phyloP scores from a whole-genome alignment of 1,140 invertebrate genomes.

The Lordiphosa clarofinis region DNA sequence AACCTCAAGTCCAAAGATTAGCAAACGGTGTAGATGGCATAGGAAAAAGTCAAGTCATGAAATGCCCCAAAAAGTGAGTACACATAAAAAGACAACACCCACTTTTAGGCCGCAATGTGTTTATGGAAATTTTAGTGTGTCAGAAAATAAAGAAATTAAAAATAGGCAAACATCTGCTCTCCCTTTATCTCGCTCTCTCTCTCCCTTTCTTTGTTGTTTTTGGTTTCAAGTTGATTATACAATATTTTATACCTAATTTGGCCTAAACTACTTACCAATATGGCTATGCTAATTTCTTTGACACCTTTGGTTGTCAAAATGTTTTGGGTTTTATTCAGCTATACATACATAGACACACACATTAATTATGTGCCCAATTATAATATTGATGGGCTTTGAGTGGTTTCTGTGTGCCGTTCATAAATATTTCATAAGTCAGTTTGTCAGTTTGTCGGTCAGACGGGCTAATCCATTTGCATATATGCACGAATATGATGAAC shows the following conservation, averaged over 20 bases:
- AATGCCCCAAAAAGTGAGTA: too few species aligned
- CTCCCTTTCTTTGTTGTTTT: background rate
- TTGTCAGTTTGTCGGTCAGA: background rate
- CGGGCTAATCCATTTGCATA: conserved; percentile 16
- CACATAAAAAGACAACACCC: too few species aligned
- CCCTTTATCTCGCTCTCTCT: background rate
- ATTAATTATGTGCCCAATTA: conserved; percentile 58
- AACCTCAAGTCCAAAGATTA: too few species aligned
- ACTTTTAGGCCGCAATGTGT: conserved; percentile 6
- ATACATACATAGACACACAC: conserved; percentile 2
- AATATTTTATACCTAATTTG: background rate
- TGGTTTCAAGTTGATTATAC: conserved; percentile 3
- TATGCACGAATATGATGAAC: conserved; percentile 11
- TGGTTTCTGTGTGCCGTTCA: conserved; percentile 21
- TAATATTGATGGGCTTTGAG: conserved; percentile 41
- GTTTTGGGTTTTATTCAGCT: conserved; percentile 11
- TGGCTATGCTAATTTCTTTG: conserved; percentile 44
- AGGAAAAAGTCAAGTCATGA: too few species aligned
- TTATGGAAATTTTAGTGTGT: background rate
- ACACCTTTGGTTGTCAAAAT: conserved; percentile 32
- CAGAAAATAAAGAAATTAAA: conserved; percentile 37
- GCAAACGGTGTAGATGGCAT: too few species aligned
- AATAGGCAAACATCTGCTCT: conserved; percentile 26
- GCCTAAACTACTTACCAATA: background rate
- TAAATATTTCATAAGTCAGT: conserved; percentile 56